phyloP scores from a whole-genome alignment of 2,113 vertebrate genomes.

The Zosterops hypoxanthus region DNA sequence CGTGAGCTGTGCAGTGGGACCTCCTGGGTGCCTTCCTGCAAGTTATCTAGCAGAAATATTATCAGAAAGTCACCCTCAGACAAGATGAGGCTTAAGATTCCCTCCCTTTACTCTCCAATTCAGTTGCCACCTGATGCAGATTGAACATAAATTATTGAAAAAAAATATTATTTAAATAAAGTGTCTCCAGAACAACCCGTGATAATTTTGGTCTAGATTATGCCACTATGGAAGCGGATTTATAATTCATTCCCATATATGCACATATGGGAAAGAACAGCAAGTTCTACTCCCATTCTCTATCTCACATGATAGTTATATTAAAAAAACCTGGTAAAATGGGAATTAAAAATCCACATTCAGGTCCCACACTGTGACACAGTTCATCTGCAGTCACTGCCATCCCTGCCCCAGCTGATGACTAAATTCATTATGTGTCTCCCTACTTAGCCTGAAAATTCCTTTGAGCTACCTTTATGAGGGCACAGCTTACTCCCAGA shows the following conservation, averaged over 20 bases:
- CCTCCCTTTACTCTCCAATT: neutral
- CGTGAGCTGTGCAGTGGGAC: neutral
- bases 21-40: neutral
- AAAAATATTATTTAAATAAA: neutral
- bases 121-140: neutral
- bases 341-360: neutral
- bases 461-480: neutral
- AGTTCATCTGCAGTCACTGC: neutral
- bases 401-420: neutral
- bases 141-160: neutral
- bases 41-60: neutral
- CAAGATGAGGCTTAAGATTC: neutral
- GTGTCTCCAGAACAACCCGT: neutral
- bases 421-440: neutral
- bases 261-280: rapidly evolving
- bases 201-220: neutral
- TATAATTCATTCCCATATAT: neutral
- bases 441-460: neutral
- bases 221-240: neutral
- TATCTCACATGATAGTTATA: neutral
- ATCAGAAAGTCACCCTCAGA: neutral
- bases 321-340: neutral
- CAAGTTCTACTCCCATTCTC: neutral
- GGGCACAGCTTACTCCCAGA: neutral
- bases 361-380: neutral